Percentiles rank a stretch among this genome's conserved stretches.
Conservation (phyloP, 2,113 vertebrate species). For the Microcebus murinus region DNA sequence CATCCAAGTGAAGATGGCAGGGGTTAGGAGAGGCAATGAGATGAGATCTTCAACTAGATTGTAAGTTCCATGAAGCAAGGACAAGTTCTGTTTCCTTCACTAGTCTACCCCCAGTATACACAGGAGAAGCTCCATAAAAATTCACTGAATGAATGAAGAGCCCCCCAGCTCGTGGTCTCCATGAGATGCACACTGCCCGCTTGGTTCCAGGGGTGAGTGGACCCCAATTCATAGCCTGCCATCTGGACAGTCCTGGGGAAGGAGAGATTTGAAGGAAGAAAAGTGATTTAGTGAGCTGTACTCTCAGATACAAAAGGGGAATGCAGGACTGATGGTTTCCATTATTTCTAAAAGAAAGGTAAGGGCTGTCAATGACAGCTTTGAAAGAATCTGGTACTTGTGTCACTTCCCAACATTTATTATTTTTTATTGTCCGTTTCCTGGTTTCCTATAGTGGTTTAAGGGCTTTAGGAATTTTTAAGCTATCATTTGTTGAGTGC, state of each 20-base stretch:
- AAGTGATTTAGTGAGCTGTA: background rate
- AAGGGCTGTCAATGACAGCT: background rate
- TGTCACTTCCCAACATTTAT: background rate
- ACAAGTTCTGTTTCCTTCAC: background rate
- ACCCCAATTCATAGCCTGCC: background rate
- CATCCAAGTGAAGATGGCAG: background rate
- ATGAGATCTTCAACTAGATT: background rate
- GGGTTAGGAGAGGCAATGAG: background rate
- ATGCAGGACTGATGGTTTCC: background rate
- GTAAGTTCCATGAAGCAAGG: background rate
- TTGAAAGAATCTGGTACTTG: background rate
- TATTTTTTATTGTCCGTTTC: conserved; percentile 42
- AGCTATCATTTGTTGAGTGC: conserved; percentile 28
- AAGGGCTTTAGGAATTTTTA: conserved; percentile 39
- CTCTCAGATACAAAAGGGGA: background rate
- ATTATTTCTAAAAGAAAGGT: conserved; percentile 27
- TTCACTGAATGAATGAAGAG: background rate
- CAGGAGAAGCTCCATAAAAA: background rate
- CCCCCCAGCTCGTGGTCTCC: background rate
- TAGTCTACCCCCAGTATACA: background rate
- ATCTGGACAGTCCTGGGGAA: background rate
- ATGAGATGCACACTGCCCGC: background rate
- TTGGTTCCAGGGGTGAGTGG: background rate
- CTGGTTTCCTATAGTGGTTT: conserved; percentile 27
- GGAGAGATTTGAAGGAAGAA: background rate